Evolutionary conservation across 2,797 vertebrate species (phyloP).

Genomic region (Rhabdophis nuchalis): DNA sequence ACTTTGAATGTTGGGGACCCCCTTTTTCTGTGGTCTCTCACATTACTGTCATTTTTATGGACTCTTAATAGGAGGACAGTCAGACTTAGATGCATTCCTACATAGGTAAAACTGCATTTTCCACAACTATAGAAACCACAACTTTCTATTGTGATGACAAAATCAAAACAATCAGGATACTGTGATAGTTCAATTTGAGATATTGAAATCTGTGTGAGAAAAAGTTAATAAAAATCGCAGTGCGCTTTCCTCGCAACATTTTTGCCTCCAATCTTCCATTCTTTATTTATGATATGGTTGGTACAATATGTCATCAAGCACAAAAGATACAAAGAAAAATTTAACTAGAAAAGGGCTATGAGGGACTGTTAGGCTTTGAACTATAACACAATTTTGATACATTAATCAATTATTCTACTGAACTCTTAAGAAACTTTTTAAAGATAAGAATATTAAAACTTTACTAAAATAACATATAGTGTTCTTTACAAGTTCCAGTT

Average conservation of each 20-base stretch:
- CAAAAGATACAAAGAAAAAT: constrained; percentile 3
- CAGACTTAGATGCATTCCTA: not conserved
- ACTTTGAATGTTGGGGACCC: not conserved
- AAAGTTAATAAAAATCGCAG: constrained; percentile 34
- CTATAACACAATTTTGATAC: not conserved
- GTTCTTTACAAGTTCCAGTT: not conserved
- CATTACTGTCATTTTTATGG: not conserved
- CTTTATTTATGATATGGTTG: constrained; percentile 15
- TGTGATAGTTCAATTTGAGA: constrained; percentile 10
- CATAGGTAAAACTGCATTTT: not conserved
- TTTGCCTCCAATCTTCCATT: constrained; percentile 33
- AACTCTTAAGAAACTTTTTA: constrained; percentile 27
- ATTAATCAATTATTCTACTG: not conserved
- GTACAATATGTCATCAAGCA: constrained; percentile 8
- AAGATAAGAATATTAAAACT: not conserved
- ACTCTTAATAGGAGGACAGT: not conserved
- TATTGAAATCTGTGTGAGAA: not conserved
- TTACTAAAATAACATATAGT: not conserved
- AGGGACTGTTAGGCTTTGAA: constrained; percentile 2
- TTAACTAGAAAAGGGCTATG: not conserved
- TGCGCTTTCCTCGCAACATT: constrained; percentile 12
- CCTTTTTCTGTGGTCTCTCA: not conserved
- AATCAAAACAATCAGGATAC: not conserved
- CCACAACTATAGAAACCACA: not conserved
- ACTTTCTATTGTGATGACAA: not conserved